Percentiles rank a stretch among this genome's conserved stretches.
phyloP scores from a whole-genome alignment of 2,113 vertebrate genomes.

The Pygoscelis antarcticus region DNA sequence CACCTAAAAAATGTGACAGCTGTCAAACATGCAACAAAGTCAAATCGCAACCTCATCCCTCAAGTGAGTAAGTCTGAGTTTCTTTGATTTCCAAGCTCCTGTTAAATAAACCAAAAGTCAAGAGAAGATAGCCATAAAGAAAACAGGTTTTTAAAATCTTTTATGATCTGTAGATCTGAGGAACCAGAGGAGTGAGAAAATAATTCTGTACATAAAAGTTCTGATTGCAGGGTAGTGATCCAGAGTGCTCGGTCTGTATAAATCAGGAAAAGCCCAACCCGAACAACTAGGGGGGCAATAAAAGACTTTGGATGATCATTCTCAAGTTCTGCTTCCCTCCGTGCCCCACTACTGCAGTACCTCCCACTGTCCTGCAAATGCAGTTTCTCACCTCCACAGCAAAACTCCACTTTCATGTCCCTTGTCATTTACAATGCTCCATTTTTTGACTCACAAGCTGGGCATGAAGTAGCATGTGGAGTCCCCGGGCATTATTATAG shows the following conservation, averaged over 20 bases:
- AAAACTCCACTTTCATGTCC: neutral
- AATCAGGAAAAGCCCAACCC: neutral
- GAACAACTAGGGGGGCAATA: neutral
- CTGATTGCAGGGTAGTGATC: neutral
- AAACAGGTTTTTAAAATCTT: neutral
- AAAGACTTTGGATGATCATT: neutral
- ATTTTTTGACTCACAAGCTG: neutral
- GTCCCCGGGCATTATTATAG: neutral
- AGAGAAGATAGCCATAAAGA: neutral
- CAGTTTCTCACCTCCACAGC: neutral
- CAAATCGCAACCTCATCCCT: neutral
- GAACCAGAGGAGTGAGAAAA: neutral
- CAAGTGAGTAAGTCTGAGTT: neutral
- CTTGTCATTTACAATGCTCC: neutral
- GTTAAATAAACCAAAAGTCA: neutral
- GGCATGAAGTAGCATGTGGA: neutral
- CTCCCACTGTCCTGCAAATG: neutral
- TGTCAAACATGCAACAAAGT: neutral
- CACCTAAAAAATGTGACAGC: neutral
- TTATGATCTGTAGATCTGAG: neutral
- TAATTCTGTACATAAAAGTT: neutral
- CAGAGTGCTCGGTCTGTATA: neutral
- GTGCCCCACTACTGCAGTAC: neutral
- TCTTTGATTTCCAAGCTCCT: neutral
- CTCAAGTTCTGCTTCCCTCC: neutral